Conservation (phyloP, 2,797 vertebrate species). For the Serranus cabrilla region DNA sequence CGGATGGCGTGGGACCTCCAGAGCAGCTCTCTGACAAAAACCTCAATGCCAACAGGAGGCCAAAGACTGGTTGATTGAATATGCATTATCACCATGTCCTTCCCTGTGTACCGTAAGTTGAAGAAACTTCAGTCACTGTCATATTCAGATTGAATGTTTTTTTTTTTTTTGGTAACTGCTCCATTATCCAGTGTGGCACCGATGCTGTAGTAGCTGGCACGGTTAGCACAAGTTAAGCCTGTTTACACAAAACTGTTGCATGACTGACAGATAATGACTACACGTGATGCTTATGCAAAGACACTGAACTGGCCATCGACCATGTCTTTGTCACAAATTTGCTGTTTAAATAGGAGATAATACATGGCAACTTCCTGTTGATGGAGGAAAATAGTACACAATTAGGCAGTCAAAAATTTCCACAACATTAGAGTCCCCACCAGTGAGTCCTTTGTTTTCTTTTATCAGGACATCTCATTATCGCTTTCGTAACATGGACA, state of each 20-base stretch:
- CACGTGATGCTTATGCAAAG: neutral
- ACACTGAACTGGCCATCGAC: neutral
- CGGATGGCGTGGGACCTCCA: conserved; percentile 23
- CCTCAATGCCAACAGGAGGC: conserved; percentile 2
- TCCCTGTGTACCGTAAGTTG: neutral
- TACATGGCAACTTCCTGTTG: neutral
- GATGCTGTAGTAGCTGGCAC: neutral
- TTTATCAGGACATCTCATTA: conserved; percentile 15
- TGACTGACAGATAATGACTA: neutral
- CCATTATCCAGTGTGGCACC: neutral
- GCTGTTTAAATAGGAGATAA: neutral
- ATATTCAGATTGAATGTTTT: neutral
- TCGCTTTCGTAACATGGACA: conserved; percentile 7
- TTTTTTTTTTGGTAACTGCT: too few species aligned
- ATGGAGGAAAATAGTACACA: neutral
- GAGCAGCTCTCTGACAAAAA: conserved; percentile 36
- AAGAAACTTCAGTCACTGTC: neutral
- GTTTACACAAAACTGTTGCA: neutral
- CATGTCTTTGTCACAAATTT: neutral
- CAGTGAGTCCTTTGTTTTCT: conserved; percentile 9
- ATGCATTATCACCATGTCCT: neutral
- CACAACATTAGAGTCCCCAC: neutral
- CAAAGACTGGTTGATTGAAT: conserved; percentile 4
- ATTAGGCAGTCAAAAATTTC: conserved; percentile 1
- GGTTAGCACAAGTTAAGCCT: too few species aligned